A percentile compares a stretch with the other conserved stretches of the same genome.
Evolutionary conservation across 2,888 invertebrate genomes (phyloP).

Genomic region (Oscheius sp.): DNA sequence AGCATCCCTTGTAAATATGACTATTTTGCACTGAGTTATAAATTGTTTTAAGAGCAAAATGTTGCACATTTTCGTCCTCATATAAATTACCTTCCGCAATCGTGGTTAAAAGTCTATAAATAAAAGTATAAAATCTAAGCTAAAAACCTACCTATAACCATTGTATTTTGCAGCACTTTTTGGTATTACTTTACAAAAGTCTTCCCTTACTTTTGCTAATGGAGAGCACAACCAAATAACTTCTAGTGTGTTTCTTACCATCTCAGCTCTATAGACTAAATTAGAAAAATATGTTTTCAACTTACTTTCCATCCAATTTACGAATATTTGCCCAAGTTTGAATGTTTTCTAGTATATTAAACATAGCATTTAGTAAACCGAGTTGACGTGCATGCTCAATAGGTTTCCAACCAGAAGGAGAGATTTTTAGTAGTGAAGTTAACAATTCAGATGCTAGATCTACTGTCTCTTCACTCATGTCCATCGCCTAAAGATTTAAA

Average conservation of each 20-base stretch:
- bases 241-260: slow-evolving; percentile 82
- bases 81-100: slow-evolving; percentile 11
- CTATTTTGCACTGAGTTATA: neutral
- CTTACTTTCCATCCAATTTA: slow-evolving; percentile 32
- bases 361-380: slow-evolving; percentile 80
- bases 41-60: neutral
- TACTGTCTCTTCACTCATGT: slow-evolving; percentile 81
- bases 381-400: slow-evolving; percentile 86
- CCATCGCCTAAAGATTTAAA: slow-evolving; percentile 72
- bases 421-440: slow-evolving; percentile 75
- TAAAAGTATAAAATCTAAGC: neutral
- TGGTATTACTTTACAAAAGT: slow-evolving; percentile 17
- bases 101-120: neutral
- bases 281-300: neutral
- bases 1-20: slow-evolving; percentile 4
- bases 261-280: slow-evolving; percentile 74
- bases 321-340: slow-evolving; percentile 33
- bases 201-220: slow-evolving; percentile 30
- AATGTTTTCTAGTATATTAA: slow-evolving; percentile 79
- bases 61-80: slow-evolving; percentile 11
- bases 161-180: neutral
- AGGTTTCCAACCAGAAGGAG: slow-evolving; percentile 79
- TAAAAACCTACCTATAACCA: neutral
- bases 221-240: slow-evolving; percentile 81
- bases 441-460: slow-evolving; percentile 85